Evolutionary conservation across 2,797 vertebrate species (phyloP), one percentile per base, ranked within the genome.

Genomic region (Esox lucius): DNA sequence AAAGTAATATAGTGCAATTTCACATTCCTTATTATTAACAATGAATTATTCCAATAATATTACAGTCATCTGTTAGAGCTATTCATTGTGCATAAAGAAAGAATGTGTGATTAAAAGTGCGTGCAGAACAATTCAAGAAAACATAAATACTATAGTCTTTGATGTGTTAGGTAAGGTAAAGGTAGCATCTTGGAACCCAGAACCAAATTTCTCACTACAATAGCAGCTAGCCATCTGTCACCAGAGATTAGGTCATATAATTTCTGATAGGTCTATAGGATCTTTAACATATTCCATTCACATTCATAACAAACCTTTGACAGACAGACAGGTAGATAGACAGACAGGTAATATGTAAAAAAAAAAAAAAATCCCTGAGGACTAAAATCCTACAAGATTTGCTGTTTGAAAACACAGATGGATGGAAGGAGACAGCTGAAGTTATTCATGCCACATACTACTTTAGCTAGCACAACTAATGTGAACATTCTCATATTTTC

Each of bases 1-100:
- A 74, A 89, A 91, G 79, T 82, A 80, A 91, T 89, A 89, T 78
- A 90, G 91, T 92, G 89, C 91, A 90, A 91, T 66, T 89, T 86
- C 85, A 91, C 91, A 93, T 92, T 94, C 90, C 77, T 90, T 51
- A 81, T 92, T 87, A 87, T 82, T 75, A 76, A 65, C 61, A 19
- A 86, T 85, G 53, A 85, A 74, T 83, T 68, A 85, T 76, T 70
- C 72, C 80, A n/a, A 53, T 81, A 78, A 77, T 66, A 46, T 46
- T 46, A 46, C 42, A 46, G 71, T 85, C 86, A 76, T 81, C 76
- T 78, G 85, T 75, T 76, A 81, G 72, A 86, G 79, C 77, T 88
- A 89, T 88, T 91, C 89, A 81, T 77, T 89, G 87, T 75, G 61
- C 46, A 8, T 81, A 78, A 86, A 80, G 71, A 70, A 84, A 83